These are phyloP conservation scores for Piscicola geometra DNA, from an alignment of 2,888 invertebrate genomes.

Conservation along the genomic window DNA sequence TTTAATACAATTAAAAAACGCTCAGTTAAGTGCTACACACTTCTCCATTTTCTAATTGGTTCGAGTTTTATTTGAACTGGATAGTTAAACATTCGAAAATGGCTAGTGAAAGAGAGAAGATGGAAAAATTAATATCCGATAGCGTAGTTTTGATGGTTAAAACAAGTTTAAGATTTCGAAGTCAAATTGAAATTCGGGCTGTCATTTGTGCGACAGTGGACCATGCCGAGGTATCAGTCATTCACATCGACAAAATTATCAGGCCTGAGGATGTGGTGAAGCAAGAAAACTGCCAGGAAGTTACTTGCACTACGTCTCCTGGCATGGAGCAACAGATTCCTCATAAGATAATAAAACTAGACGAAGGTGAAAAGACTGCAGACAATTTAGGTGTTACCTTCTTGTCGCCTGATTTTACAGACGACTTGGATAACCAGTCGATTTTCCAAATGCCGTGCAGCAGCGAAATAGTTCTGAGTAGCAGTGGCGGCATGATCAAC, in stretches of 20 bases:
- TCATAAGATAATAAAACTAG: conserved; percentile 23
- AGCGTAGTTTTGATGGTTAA: conserved; percentile 36
- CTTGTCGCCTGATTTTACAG: conserved; percentile 4
- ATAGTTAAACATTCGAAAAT: background rate
- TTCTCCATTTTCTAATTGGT: too few relatives aligned
- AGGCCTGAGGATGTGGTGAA: conserved; percentile 1
- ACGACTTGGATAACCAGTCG: conserved; percentile 32
- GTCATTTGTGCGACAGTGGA: conserved; percentile 37
- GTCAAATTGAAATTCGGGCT: conserved; percentile 34
- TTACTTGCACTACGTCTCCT: conserved; percentile 7
- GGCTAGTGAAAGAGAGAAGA: conserved; percentile 12
- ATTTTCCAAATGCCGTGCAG: background rate
- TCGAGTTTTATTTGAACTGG: too few relatives aligned
- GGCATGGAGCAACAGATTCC: conserved; percentile 21
- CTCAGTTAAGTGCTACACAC: too few relatives aligned
- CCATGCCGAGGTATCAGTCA: conserved; percentile 34
- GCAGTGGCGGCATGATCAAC: background rate
- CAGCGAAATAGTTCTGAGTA: too few relatives aligned
- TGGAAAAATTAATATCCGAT: conserved; percentile 31
- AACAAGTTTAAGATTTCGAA: conserved; percentile 34
- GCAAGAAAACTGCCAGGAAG: conserved; percentile 10
- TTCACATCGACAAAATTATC: conserved; percentile 35
- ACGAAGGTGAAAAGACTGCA: conserved; percentile 5
- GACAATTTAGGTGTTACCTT: too few relatives aligned
- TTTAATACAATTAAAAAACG: too few relatives aligned